phyloP scores from a whole-genome alignment of 2,888 invertebrate species.

The Adela reaumurella region DNA sequence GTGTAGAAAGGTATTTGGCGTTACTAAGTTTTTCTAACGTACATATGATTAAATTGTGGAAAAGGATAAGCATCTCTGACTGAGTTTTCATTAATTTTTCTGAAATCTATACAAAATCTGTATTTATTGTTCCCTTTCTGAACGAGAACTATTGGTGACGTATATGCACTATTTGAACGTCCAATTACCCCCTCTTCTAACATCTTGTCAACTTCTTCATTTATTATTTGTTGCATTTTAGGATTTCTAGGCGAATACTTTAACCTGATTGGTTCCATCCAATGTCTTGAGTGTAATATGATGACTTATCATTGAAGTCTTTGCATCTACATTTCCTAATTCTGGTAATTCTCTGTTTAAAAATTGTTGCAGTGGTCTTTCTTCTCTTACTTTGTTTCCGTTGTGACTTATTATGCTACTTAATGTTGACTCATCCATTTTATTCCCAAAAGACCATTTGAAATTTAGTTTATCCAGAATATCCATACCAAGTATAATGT shows the following conservation, averaged over 20 bases:
- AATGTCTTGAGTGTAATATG: slow-evolving; percentile 4
- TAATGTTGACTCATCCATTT: no score
- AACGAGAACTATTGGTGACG: slow-evolving; percentile 9
- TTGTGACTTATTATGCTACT: no score
- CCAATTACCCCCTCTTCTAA: slow-evolving; percentile 11
- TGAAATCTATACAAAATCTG: slow-evolving; percentile 15
- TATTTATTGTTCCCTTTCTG: slow-evolving; percentile 7
- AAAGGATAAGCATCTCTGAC: slow-evolving; percentile 15
- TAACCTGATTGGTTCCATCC: slow-evolving; percentile 6
- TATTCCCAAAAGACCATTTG: no score
- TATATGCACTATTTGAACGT: slow-evolving; percentile 9
- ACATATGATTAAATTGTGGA: slow-evolving; percentile 15
- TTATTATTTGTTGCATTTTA: slow-evolving; percentile 5
- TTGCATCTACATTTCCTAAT: no score
- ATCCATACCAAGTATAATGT: no score
- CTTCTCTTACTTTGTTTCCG: no score
- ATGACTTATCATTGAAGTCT: no score
- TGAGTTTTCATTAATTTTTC: slow-evolving; percentile 12
- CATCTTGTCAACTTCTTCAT: slow-evolving; percentile 11
- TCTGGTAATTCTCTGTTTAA: no score
- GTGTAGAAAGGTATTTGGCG: slow-evolving; percentile 13
- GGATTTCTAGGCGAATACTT: slow-evolving; percentile 8
- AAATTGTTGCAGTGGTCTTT: no score
- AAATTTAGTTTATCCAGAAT: no score
- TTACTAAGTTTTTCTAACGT: slow-evolving; percentile 14